Evolutionary conservation across 2,113 vertebrate species (phyloP).

Genomic region (Prochilodus magdalenae): DNA sequence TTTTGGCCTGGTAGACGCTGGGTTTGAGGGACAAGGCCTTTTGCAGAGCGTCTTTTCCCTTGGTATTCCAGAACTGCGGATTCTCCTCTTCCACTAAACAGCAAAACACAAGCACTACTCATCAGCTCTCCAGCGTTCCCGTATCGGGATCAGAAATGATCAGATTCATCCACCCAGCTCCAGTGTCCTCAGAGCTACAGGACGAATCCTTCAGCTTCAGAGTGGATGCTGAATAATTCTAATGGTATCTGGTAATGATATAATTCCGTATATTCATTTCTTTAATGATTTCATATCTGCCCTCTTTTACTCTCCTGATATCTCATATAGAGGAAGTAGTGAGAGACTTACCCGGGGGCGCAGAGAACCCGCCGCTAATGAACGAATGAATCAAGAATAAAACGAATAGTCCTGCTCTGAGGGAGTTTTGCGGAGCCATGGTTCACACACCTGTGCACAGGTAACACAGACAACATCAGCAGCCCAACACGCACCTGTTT

Average conservation of each 20-base stretch:
- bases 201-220: no score
- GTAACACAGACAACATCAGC: neutral
- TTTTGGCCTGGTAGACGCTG: constrained; percentile 72
- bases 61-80: constrained; percentile 77
- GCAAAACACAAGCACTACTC: neutral
- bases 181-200: no score
- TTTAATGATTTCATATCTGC: neutral
- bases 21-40: constrained; percentile 68
- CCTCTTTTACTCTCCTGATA: no score
- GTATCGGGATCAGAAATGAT: no score
- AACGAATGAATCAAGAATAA: constrained; percentile 59
- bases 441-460: neutral
- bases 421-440: constrained; percentile 61
- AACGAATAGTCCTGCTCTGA: constrained; percentile 66
- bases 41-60: constrained; percentile 67
- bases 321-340: neutral
- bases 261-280: no score
- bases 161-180: no score
- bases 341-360: constrained; percentile 65
- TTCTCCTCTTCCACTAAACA: constrained; percentile 64
- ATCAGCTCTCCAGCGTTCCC: neutral
- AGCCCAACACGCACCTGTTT: constrained; percentile 28
- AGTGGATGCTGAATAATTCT: no score
- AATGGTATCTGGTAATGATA: no score
- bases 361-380: constrained; percentile 47